These are phyloP conservation scores for Cosmia trapezina DNA, from an alignment of 2,888 invertebrate genomes.

Conservation along the genomic window DNA sequence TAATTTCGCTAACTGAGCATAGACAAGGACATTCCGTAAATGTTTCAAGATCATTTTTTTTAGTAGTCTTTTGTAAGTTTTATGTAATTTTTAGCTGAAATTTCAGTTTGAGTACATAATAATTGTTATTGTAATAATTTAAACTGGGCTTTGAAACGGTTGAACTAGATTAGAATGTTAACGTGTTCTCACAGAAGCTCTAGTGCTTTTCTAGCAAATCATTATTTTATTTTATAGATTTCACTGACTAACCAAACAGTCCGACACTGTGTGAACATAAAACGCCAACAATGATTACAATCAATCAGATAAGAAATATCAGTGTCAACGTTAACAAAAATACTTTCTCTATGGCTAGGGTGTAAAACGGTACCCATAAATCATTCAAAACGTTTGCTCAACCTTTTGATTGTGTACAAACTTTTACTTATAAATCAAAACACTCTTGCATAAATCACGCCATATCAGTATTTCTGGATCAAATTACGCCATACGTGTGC, in stretches of 20 bases:
- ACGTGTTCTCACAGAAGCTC: slow-evolving; percentile 9
- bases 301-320: not conserved
- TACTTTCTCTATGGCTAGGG: slow-evolving; percentile 26
- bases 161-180: slow-evolving; percentile 23
- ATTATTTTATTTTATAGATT: not conserved
- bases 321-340: slow-evolving; percentile 5
- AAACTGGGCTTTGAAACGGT: not conserved
- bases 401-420: slow-evolving; percentile 11
- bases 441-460: slow-evolving; percentile 32
- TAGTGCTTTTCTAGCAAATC: not conserved
- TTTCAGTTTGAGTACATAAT: slow-evolving; percentile 1
- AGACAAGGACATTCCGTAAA: slow-evolving; percentile 47
- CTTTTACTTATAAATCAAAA: slow-evolving; percentile 32
- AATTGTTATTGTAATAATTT: not conserved
- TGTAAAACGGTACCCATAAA: slow-evolving; percentile 1
- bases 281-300: slow-evolving; percentile 6
- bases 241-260: not conserved
- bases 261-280: not conserved
- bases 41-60: slow-evolving; percentile 54
- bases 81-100: slow-evolving; percentile 26
- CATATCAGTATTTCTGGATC: slow-evolving; percentile 36
- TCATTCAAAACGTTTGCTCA: slow-evolving; percentile 3
- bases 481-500: slow-evolving; percentile 33
- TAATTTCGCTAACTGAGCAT: slow-evolving; percentile 48
- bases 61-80: slow-evolving; percentile 24